Base-by-base conservation (phyloP, 2,888 invertebrate genomes). In the Acanthococcus lagerstroemiae region DNA sequence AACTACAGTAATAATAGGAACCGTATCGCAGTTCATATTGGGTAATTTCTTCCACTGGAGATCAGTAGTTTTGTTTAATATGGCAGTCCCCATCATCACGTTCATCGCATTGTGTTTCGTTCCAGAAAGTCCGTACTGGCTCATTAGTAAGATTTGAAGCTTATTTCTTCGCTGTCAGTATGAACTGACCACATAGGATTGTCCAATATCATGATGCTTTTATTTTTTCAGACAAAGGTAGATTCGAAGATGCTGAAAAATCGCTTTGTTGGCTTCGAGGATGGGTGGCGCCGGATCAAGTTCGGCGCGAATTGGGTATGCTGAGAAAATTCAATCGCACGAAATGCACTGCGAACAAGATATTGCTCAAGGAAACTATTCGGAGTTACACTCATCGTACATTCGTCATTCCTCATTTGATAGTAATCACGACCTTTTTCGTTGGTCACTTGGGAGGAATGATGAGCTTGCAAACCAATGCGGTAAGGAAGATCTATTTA, bases 121-220 rank as follows among this genome's bases (percentile, higher is more conserved):
- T 4, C 90, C 90, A 0, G 90, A 90, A 75, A 88, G 87, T 70
- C 90, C 90, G 0, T 83, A 86, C 70, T 90, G 90, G 90, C 77
- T 90, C 56, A 82, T 88, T 58, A 81, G 84, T 77, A 71, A 70
- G 37, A n/a, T n/a, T n/a, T n/a, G n/a, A n/a, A n/a, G n/a, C n/a
- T n/a, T n/a, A n/a, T n/a, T n/a, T n/a, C n/a, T n/a, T n/a, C n/a
- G n/a, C n/a, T n/a, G n/a, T n/a, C n/a, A n/a, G n/a, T n/a, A n/a
- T n/a, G n/a, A n/a, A n/a, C n/a, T n/a, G n/a, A n/a, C n/a, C n/a
- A n/a, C n/a, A n/a, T n/a, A n/a, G n/a, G n/a, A n/a, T n/a, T n/a
- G n/a, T n/a, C n/a, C n/a, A n/a, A n/a, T n/a, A n/a, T n/a, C n/a
- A n/a, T n/a, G n/a, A n/a, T n/a, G n/a, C n/a, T n/a, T n/a, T n/a